Evolutionary conservation across 2,113 vertebrate genomes (phyloP).

Genomic region (Seriola aureovittata): DNA sequence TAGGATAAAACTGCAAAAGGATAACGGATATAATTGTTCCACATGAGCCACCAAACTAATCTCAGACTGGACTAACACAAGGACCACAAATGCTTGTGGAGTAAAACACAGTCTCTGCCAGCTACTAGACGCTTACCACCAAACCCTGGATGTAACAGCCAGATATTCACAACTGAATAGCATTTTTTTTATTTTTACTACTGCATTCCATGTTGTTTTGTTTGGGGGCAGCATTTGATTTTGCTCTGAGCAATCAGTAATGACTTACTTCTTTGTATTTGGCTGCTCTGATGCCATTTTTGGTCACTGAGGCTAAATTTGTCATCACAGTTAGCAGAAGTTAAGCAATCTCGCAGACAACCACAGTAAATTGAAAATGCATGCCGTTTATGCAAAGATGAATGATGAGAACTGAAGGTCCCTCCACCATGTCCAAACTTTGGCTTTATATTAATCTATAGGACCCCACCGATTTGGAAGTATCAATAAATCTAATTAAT

Average conservation of each 20-base stretch:
- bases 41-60: constrained; percentile 1
- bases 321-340: not conserved
- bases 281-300: not conserved
- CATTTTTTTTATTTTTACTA: not conserved
- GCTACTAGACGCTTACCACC: constrained; percentile 19
- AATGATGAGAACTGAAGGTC: not conserved
- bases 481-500: constrained; percentile 1
- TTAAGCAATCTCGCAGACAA: not conserved
- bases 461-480: not conserved
- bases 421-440: not conserved
- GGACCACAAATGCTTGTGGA: constrained; percentile 31
- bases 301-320: not conserved
- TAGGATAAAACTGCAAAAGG: not conserved
- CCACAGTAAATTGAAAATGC: not conserved
- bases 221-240: not conserved
- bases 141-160: not conserved
- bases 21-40: constrained; percentile 29
- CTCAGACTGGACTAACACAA: not conserved
- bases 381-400: not conserved
- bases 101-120: constrained; percentile 9
- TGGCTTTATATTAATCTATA: not conserved
- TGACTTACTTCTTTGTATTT: not conserved
- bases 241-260: not conserved
- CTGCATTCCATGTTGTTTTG: not conserved
- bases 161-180: constrained; percentile 4